These are phyloP conservation scores for Manis pentadactyla DNA, from an alignment of 2,797 vertebrate species.

Conservation along the genomic window DNA sequence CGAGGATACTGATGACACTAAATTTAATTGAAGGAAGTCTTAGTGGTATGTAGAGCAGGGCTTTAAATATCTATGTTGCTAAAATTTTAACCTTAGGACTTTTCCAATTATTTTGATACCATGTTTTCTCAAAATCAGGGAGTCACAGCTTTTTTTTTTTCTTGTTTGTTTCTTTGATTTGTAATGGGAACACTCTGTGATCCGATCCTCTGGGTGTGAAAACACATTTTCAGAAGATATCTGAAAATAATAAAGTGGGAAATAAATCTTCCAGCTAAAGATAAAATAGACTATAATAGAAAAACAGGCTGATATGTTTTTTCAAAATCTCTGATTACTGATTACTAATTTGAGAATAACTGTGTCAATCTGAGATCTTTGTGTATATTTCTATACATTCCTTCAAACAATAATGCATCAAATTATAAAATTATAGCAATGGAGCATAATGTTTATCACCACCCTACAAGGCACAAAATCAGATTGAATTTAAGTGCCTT, in stretches of 20 bases:
- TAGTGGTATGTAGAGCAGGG: neutral
- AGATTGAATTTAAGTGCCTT: neutral
- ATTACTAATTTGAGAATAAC: conserved; percentile 56
- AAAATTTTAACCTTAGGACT: neutral
- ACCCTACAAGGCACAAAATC: conserved; percentile 34
- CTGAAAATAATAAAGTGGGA: conserved; percentile 50
- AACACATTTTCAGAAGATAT: conserved; percentile 70
- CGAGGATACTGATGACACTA: neutral
- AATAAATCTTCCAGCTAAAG: conserved; percentile 74
- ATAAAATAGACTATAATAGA: conserved; percentile 69
- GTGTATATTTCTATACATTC: conserved; percentile 14
- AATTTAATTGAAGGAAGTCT: conserved; percentile 21
- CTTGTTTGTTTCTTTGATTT: conserved; percentile 66
- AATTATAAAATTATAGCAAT: conserved; percentile 52
- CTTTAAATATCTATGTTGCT: conserved; percentile 33
- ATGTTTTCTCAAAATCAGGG: conserved; percentile 65
- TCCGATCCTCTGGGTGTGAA: conserved; percentile 80
- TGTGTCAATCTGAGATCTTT: neutral
- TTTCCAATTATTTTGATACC: conserved; percentile 50
- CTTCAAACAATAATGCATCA: neutral
- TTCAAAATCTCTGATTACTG: conserved; percentile 36
- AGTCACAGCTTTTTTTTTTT: conserved; percentile 65
- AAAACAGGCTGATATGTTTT: conserved; percentile 51
- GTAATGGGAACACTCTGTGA: conserved; percentile 74
- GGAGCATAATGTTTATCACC: conserved; percentile 32